Percentiles rank a stretch among this genome's conserved stretches.
Evolutionary conservation across 2,797 vertebrate species (phyloP).

Genomic region (Dendrocincla tyrannina): DNA sequence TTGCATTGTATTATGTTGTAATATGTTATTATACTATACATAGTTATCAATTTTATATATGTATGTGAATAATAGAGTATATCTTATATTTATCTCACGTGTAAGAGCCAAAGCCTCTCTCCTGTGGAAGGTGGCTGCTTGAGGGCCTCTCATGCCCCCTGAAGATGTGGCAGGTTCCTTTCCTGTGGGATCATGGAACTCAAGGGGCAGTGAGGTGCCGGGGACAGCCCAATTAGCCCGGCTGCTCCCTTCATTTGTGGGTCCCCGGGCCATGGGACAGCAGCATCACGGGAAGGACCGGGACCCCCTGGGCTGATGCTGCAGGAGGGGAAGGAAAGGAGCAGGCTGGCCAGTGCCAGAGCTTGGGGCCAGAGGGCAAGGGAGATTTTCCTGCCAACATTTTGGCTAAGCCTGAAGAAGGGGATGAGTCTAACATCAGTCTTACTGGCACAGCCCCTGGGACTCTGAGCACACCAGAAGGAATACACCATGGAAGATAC

Average conservation of each 20-base stretch:
- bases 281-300: fast-evolving
- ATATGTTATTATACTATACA: no score
- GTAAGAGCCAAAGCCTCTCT: background rate
- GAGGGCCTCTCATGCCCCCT: fast-evolving
- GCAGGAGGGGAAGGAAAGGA: background rate
- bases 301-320: fast-evolving
- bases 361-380: background rate
- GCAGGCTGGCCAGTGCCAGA: background rate
- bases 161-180: background rate
- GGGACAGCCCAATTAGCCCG: background rate
- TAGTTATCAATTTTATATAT: background rate
- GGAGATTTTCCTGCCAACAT: background rate
- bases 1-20: background rate
- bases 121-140: background rate
- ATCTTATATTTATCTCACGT: fast-evolving
- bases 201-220: fast-evolving
- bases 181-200: background rate
- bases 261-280: fast-evolving
- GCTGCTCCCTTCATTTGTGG: fast-evolving
- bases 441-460: background rate
- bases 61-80: background rate
- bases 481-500: background rate
- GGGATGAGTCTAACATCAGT: fast-evolving
- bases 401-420: background rate
- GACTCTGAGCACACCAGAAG: background rate